Evolutionary conservation across 2,113 vertebrate species (phyloP), one percentile per base, ranked within the genome.

Genomic region (Zosterops hypoxanthus): DNA sequence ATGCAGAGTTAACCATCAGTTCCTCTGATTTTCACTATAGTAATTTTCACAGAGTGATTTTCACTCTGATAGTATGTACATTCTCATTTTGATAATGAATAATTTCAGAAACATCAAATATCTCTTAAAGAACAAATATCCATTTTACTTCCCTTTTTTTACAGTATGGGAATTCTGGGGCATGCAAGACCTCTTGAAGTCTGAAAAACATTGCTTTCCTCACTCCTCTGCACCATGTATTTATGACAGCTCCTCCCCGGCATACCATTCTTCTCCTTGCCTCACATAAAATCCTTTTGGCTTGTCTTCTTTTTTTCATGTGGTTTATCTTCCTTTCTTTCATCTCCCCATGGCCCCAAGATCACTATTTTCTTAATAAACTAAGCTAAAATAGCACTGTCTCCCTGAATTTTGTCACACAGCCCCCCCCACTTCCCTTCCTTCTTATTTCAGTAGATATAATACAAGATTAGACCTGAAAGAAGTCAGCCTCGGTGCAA

Each of bases 351-450:
- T 66, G 52, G 12, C 20, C 10, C 14, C 46, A 66, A 14, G 52
- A 14, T 72, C 78, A 64, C 5, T 70, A 25, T 36, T 86, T 77
- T 57, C 22, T 57, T 18, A 73, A 44, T 81, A 89, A 65, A 47
- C 7, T 21, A 56, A 59, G 11, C 6, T 69, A 64, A 72, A 94
- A 59, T 26, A 86, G 23, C 64, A n/a, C 14, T 46, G 11, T 71
- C n/a, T 76, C 81, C 33, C 39, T 34, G 23, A 82, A 79, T 90
- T 53, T 75, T 82, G 70, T 41, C 61, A 53, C 17, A 41, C 8
- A 20, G 3, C 4, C n/a, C 6, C 23, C 4, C 1, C 11, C 18
- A 64, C 42, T 15, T 34, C 33, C 8, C 7, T 23, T 12, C 2
- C 6, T 63, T 65, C 60, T 46, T 70, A 7, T 90, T 79, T 64